Evolutionary conservation across 2,113 vertebrate genomes (phyloP), one percentile per base, ranked within the genome.

Genomic region (Callochromis pleurospilus): DNA sequence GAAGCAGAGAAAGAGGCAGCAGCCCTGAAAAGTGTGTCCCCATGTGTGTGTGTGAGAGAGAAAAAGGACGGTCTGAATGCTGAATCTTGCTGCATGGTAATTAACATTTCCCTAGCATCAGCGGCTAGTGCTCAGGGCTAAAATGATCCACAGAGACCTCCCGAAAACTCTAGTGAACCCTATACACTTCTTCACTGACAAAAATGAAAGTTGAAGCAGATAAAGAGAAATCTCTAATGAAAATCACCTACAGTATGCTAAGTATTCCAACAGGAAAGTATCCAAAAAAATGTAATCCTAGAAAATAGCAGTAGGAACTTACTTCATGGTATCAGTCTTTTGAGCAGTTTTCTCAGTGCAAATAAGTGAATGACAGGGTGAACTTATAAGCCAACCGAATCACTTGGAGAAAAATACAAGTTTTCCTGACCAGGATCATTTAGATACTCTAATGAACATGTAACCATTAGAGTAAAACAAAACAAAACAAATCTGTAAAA

Each of bases 101-200:
- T 95, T 95, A 94, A 86, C 80, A 91, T 93, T 89, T 94, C 54
- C 73, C 55, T 17, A 56, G 89, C 89, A 87, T 91, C 82, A 49
- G 85, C 21, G 84, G 81, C 83, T 85, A 87, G 53, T 26, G 81
- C 92, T 90, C 90, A 58, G 68, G 89, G 90, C 88, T 79, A 85
- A 92, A 93, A 87, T 55, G 80, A 86, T 94, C 91, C 53, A 8
- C 11, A 13, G 86, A 91, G 93, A 89, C 85, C 84, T 81, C 36
- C 49, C 2, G 1, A 10, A 82, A 62, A 65, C 68, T 82, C 73
- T 86, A 90, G 89, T 90, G 85, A 88, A 87, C 86, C 75, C 58
- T 26, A 83, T 62, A 86, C 58, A 80, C 84, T 79, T 79, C 36
- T 77, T 73, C 49, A 70, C 70, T 45, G 73, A 79, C 73, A 85